Base-by-base conservation (phyloP, 1,140 invertebrate genomes). In the Drosophila paulistorum region DNA sequence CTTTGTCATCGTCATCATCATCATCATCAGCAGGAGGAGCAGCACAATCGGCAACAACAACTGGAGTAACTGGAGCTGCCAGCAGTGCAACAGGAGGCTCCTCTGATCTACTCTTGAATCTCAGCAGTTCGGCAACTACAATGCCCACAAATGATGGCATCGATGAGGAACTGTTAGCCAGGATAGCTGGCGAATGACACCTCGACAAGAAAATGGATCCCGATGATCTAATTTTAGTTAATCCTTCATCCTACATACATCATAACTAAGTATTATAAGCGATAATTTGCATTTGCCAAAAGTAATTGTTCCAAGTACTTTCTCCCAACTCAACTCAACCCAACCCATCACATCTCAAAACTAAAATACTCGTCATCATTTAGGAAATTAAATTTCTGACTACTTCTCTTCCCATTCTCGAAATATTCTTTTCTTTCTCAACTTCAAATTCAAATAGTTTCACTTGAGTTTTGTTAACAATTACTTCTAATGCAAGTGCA, bases 131-230 rank as follows among this genome's bases (percentile, higher is more conserved):
- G 55, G 64, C 55, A 59, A 59, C 57, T 1, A 42, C 41, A 54
- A 14, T 48, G 10, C 11, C 57, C 0, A 9, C 81, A 17, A 77
- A 62, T 1, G 84, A 84, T 68, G 84, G 80, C 33, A 89, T 87
- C 17, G 80, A 87, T 54, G 84, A 87, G 67, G 84, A 89, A n/a
- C 71, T 87, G 26, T 59, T 89, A 7, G 84, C 84, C 55, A 89
- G 84, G 55, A 65, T 87, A 67, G 84, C 84, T 48, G 84, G 84
- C 59, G 84, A 84, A 70, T 84, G 65, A 77, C 71, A 55, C 26
- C 45, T 62, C 59, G 37, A 39, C 11, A 39, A 39, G 11, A 37
- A 59, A 64, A 42, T 71, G 45, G 51, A 68, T 79, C 55, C 61
- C 73, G 42, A 63, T 79, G 76, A 57, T 74, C 60, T 74, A 69